Evolutionary conservation across 92 coral and sea anemone species (phyloP).

Genomic region (Phenganax marumi): DNA sequence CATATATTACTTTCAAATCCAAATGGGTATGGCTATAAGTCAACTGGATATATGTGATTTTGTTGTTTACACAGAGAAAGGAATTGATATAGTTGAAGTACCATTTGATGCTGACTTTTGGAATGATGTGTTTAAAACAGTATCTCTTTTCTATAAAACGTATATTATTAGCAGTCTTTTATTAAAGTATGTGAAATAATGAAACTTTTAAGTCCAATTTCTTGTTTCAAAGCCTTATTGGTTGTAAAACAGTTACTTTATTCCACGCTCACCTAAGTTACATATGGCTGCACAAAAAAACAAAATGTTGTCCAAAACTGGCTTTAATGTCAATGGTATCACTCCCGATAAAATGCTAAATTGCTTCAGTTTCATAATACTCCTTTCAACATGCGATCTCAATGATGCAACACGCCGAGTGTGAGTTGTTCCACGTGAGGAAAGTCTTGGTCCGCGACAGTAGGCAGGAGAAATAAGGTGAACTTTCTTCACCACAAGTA

Average conservation of each 20-base stretch:
- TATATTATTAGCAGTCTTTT: conserved; percentile 29
- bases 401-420: conserved; percentile 63
- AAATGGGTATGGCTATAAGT: conserved; percentile 25
- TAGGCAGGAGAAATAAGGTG: conserved; percentile 64
- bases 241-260: not conserved
- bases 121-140: conserved; percentile 51
- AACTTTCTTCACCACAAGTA: conserved; percentile 56
- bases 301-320: conserved; percentile 62
- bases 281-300: conserved; percentile 61
- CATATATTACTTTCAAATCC: conserved; percentile 27
- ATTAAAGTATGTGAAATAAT: conserved; percentile 12
- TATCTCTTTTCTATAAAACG: conserved; percentile 15
- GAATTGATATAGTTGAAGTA: conserved; percentile 42
- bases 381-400: conserved; percentile 61
- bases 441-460: conserved; percentile 59
- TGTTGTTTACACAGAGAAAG: conserved; percentile 18
- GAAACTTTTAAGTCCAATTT: not conserved
- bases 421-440: conserved; percentile 59
- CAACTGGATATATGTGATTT: conserved; percentile 18
- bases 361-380: conserved; percentile 54
- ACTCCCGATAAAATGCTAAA: conserved; percentile 51
- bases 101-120: conserved; percentile 50
- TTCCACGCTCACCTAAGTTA: conserved; percentile 44
- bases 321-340: conserved; percentile 38
- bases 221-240: not conserved